Evolutionary conservation across 2,113 vertebrate species (phyloP).

Genomic region (Thunnus thynnus): DNA sequence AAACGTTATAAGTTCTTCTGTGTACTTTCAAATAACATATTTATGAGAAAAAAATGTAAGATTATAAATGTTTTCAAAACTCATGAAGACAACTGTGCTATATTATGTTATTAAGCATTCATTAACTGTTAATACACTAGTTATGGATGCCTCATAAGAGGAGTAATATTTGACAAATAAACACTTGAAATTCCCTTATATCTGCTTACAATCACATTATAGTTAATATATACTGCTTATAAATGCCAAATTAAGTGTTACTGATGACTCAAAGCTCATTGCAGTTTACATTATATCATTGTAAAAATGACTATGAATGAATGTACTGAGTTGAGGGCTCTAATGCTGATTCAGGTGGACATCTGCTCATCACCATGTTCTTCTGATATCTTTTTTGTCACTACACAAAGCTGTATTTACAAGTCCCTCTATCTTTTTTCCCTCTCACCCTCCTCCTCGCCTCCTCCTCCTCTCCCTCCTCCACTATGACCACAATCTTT

Average conservation of each 20-base stretch:
- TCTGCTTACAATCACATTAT: not conserved
- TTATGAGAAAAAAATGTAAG: too few relatives aligned
- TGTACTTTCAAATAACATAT: too few relatives aligned
- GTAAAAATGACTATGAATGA: not conserved
- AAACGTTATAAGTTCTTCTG: too few relatives aligned
- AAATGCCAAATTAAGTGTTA: not conserved
- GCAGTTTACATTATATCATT: not conserved
- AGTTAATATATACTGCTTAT: not conserved
- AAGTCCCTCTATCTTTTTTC: not conserved
- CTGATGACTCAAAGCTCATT: too few relatives aligned
- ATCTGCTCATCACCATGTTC: not conserved
- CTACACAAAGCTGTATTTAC: slow-evolving; percentile 1
- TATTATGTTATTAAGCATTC: too few relatives aligned
- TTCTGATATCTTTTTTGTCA: slow-evolving; percentile 22
- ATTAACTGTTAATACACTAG: too few relatives aligned
- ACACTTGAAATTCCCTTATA: not conserved
- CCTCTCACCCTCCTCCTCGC: not conserved
- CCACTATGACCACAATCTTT: slow-evolving; percentile 7
- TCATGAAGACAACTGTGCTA: too few relatives aligned
- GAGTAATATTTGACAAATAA: too few relatives aligned
- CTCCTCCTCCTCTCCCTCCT: slow-evolving; percentile 28
- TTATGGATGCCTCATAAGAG: too few relatives aligned
- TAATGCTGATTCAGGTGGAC: slow-evolving; percentile 1
- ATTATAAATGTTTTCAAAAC: too few relatives aligned
- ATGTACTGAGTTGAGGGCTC: not conserved